Base-by-base conservation (phyloP, 2,797 vertebrate genomes). In the Molossus alvarezi region DNA sequence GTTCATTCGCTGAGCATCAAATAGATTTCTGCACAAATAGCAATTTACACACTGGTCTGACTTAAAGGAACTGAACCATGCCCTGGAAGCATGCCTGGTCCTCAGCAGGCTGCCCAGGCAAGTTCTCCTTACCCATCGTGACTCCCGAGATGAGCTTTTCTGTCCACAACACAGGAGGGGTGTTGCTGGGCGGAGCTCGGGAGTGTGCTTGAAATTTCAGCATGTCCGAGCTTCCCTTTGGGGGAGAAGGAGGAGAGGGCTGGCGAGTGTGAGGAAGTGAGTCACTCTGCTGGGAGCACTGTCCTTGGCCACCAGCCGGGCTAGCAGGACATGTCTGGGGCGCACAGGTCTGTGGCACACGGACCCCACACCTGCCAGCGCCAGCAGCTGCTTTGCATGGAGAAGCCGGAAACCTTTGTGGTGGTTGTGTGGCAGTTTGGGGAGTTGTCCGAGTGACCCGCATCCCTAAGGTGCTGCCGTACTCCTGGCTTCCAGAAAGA, bases 391-490 rank as follows among this genome's bases (percentile, higher is more conserved):
- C 48, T 65, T 14, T 48, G 58, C 57, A 3, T 33, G 17, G 11
- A 27, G 65, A 55, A 9, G 0, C 7, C 21, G 11, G 71, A 33
- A 51, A 12, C 6, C 1, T 21, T 45, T 69, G 21, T 6, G 37
- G 14, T 58, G 69, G 8, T 18, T 14, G 57, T 33, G 60, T n/a
- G 27, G 72, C 21, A 29, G 53, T 55, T 57, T 6, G 13, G 27
- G 53, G 65, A 71, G 29, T 11, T 27, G 25, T 67, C 48, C 57
- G 37, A 83, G 62, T 8, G 13, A 21, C 88, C 55, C 69, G 55
- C n/a, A 37, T 73, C 69, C 18, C 29, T 65, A 81, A 93, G 94
- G 87, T 94, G 76, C 91, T 79, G 21, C 27, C 13, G 18, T 64
- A 33, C 33, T 27, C 85, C 79, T 92, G 51, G 29, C 14, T 45